phyloP scores from a whole-genome alignment of 2,888 invertebrate genomes.

The Prosapia bicincta region DNA sequence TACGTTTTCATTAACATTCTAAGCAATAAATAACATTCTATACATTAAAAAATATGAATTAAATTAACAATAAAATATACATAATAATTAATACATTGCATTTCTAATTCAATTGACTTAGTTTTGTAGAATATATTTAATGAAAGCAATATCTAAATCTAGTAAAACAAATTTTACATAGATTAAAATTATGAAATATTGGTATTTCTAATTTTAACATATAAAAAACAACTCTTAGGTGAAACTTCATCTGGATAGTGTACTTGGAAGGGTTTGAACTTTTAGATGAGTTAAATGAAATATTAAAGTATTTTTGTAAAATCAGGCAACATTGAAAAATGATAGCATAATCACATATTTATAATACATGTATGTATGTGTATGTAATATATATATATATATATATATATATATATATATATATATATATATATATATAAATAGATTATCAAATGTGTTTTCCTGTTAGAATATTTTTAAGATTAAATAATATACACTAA shows the following conservation, averaged over 20 bases:
- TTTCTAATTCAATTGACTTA: background rate
- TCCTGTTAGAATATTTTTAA: no score
- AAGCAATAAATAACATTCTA: background rate
- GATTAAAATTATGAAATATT: background rate
- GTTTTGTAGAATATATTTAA: background rate
- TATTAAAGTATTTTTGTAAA: no score
- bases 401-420: no score
- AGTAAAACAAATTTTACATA: background rate
- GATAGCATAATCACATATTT: no score
- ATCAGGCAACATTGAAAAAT: no score
- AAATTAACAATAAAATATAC: background rate
- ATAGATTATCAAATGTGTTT: no score
- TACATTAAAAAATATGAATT: background rate
- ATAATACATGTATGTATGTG: no score
- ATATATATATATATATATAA: no score
- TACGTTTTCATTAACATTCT: background rate
- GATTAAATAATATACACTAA: no score
- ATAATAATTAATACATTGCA: background rate
- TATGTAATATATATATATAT: no score
- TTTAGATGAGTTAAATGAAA: no score
- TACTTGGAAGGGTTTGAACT: no score
- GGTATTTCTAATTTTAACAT: background rate
- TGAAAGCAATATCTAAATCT: background rate
- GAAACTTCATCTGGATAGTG: background rate
- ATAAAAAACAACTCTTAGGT: background rate